Evolutionary conservation across 2,797 vertebrate species (phyloP), one percentile per base, ranked within the genome.

Genomic region (Hippoglossus hippoglossus): DNA sequence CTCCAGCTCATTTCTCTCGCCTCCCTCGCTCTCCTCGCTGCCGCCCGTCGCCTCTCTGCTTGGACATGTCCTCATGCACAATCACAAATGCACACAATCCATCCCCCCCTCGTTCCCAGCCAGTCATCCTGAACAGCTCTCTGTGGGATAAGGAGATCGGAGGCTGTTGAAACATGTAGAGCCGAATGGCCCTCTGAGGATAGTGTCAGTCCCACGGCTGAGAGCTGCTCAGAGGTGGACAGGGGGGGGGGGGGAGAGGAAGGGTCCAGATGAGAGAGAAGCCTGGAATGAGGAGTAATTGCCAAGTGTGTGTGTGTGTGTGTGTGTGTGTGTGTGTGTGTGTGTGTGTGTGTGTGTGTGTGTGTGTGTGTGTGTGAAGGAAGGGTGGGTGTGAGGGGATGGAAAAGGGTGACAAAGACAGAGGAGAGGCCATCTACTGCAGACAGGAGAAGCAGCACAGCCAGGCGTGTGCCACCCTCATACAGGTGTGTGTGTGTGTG

Each of bases 101-200:
- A 72, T 67, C 49, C 63, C 70, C 13, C 75, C 46, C 50, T 77
- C 74, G 41, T 83, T 80, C 80, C 39, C 68, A 76, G 73, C 39
- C 82, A 87, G 71, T 88, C 89, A 91, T 84, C 78, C 86, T 58
- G 72, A 91, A 84, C 85, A 81, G 59, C 77, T 75, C 87, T 84
- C 76, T 65, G 77, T 70, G 63, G 71, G 79, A 75, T 83, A 80
- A 81, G 75, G 53, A 77, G 78, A 90, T 85, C 63, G 77, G 81
- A 72, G 69, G 71, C 70, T 80, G 85, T 60, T 75, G 82, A 75
- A 80, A 82, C 84, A 79, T 77, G 73, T 53, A 66, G 65, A 79
- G 73, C 64, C 25, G n/a, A 81, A 82, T 11, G 25, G 81, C 61
- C 79, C 73, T 68, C 73, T 28, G 84, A 82, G 81, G 66, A 88